Conservation (phyloP, 2,888 invertebrate species). For the Gari tellinella region DNA sequence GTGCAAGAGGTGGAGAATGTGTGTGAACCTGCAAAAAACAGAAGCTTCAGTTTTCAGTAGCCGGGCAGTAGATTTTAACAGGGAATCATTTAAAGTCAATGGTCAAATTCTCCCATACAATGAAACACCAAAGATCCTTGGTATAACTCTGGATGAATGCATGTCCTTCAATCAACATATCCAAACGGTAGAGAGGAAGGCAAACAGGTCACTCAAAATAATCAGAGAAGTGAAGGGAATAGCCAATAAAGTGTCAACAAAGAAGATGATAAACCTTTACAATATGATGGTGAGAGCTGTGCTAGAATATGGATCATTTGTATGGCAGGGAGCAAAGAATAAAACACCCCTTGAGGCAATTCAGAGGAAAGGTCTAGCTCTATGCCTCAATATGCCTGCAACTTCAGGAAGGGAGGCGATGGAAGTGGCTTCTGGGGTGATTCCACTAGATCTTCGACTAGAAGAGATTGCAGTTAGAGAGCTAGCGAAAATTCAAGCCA, state of each 20-base stretch:
- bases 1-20: background rate
- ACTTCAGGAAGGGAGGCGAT: constrained; percentile 16
- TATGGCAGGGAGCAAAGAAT: constrained; percentile 1
- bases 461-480: constrained; percentile 22
- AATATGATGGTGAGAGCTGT: background rate
- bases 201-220: background rate
- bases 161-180: background rate
- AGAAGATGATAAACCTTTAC: background rate
- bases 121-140: background rate
- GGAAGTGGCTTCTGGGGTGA: constrained; percentile 14
- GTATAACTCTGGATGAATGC: background rate
- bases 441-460: constrained; percentile 15
- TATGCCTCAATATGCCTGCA: constrained; percentile 19
- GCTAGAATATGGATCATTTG: background rate
- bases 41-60: too few relatives aligned
- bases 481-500: constrained; percentile 13
- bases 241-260: background rate
- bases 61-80: too few relatives aligned
- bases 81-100: background rate
- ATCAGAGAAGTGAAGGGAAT: background rate
- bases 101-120: background rate
- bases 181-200: background rate
- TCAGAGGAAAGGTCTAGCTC: constrained; percentile 17
- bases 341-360: constrained; percentile 8
- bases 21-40: too few relatives aligned